phyloP scores from a whole-genome alignment of 2,113 vertebrate species.

The Osmerus eperlanus region DNA sequence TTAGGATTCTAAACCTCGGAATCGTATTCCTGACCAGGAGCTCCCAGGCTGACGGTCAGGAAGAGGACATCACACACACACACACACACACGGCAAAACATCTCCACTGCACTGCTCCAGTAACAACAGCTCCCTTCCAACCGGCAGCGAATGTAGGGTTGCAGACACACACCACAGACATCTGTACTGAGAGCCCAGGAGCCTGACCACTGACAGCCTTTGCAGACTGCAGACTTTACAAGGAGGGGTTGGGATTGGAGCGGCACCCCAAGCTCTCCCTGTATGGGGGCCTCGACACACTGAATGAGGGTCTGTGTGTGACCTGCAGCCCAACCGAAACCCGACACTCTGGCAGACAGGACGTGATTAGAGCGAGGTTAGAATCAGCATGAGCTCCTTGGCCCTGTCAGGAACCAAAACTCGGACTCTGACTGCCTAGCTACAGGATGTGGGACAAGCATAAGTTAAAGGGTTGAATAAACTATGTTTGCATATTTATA shows the following conservation, averaged over 20 bases:
- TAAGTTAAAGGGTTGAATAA: too few species aligned
- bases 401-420: too few species aligned
- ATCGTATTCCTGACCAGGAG: too few species aligned
- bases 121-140: neutral
- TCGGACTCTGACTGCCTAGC: too few species aligned
- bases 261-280: neutral
- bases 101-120: too few species aligned
- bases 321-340: neutral
- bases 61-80: too few species aligned
- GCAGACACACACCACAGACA: neutral
- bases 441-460: too few species aligned
- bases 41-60: too few species aligned
- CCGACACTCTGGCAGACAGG: neutral
- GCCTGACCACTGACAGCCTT: neutral
- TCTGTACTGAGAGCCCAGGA: neutral
- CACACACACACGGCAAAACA: too few species aligned
- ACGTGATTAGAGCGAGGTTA: neutral
- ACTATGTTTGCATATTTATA: too few species aligned
- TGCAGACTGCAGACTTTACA: neutral
- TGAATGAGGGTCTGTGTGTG: neutral
- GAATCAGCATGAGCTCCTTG: neutral
- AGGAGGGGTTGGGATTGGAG: neutral
- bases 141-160: neutral
- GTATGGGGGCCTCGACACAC: neutral
- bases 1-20: too few species aligned